phyloP scores from a whole-genome alignment of 2,113 vertebrate genomes.

The Corythoichthys intestinalis region DNA sequence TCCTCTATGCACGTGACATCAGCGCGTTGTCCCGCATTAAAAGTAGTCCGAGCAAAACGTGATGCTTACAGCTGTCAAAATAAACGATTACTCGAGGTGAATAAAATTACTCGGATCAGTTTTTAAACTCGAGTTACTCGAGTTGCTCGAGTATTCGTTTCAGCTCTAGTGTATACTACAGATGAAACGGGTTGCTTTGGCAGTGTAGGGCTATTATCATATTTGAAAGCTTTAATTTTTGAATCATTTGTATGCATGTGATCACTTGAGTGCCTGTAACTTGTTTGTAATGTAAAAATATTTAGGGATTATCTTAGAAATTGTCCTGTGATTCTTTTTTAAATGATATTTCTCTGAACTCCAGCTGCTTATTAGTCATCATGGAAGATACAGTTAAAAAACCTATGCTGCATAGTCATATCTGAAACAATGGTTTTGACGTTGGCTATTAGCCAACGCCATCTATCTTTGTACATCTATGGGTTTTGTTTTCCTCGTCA shows the following conservation, averaged over 20 bases:
- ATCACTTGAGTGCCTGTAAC: neutral
- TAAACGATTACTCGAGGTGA: no score
- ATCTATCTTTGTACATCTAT: constrained; percentile 17
- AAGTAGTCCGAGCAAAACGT: no score
- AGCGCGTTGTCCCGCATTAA: no score
- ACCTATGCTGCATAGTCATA: neutral
- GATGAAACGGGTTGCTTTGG: neutral
- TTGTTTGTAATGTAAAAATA: neutral
- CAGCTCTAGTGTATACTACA: no score
- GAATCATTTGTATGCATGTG: neutral
- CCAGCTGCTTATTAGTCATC: neutral
- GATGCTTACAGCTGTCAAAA: no score
- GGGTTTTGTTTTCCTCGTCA: constrained; percentile 20
- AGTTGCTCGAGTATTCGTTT: no score
- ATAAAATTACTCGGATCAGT: no score
- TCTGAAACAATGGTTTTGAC: neutral
- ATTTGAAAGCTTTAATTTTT: neutral
- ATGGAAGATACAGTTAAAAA: neutral
- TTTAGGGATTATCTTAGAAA: neutral
- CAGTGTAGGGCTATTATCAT: neutral
- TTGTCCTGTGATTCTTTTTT: neutral
- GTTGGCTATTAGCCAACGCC: neutral
- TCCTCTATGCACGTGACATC: no score
- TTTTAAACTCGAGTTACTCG: no score
- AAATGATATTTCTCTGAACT: neutral